Evolutionary conservation across 1,140 invertebrate genomes (phyloP).

Genomic region (Campoletis sonorensis): DNA sequence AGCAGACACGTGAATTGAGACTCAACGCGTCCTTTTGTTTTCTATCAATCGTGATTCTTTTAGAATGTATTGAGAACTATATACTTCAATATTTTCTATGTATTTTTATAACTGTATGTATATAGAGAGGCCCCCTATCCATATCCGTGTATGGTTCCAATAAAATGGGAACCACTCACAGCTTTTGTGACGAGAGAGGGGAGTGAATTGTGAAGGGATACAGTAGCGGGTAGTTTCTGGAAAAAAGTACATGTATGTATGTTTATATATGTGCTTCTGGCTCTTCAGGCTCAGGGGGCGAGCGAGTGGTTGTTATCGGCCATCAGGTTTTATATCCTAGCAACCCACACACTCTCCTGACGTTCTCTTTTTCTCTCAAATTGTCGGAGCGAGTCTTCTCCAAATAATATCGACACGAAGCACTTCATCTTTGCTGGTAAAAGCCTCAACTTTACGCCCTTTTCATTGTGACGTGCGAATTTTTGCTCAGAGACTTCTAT

Average conservation of each 20-base stretch:
- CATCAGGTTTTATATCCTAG: constrained; percentile 76
- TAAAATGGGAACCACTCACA: constrained; percentile 76
- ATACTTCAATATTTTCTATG: not conserved
- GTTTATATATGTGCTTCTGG: not conserved
- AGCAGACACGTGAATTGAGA: not conserved
- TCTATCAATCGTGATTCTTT: not conserved
- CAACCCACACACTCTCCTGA: constrained; percentile 54
- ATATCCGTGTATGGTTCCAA: constrained; percentile 76
- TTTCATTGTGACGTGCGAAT: not conserved
- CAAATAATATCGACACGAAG: no score
- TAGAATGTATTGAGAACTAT: not conserved
- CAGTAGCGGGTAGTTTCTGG: constrained; percentile 27
- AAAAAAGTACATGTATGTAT: not conserved
- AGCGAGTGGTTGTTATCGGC: constrained; percentile 77
- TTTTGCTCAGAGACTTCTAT: not conserved
- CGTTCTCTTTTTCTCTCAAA: constrained; percentile 5
- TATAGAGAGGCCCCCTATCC: constrained; percentile 61
- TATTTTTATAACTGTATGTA: constrained; percentile 17
- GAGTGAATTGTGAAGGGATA: constrained; percentile 60
- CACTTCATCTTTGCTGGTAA: not conserved
- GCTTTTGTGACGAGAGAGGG: constrained; percentile 74
- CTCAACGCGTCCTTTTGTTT: not conserved
- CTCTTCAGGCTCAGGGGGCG: constrained; percentile 52
- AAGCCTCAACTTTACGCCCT: not conserved
- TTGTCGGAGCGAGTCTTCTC: not conserved